These are phyloP conservation scores for Cyanoramphus novaezelandiae DNA, from an alignment of 2,113 vertebrate species.

Conservation along the genomic window DNA sequence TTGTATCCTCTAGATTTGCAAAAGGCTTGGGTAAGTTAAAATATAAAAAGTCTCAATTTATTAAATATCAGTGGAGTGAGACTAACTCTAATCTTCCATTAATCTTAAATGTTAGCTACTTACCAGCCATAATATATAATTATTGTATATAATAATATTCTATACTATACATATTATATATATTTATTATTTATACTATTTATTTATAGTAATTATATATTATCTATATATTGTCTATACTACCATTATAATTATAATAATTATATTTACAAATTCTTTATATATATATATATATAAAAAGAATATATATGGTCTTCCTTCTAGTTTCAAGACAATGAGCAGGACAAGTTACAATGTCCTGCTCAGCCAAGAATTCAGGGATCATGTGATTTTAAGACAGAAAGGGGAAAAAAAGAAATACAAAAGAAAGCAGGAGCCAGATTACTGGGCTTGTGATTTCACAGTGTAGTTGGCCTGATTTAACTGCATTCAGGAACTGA, in stretches of 20 bases:
- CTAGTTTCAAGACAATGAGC: background rate
- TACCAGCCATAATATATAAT: background rate
- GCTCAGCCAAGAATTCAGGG: background rate
- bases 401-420: background rate
- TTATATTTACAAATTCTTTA: background rate
- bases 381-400: background rate
- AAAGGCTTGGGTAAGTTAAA: background rate
- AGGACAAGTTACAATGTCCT: background rate
- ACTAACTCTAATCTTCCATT: background rate
- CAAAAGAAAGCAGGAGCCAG: background rate
- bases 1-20: background rate
- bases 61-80: background rate
- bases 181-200: too few relatives aligned
- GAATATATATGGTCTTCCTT: background rate
- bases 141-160: too few relatives aligned
- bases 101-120: background rate
- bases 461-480: background rate
- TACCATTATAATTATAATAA: too few relatives aligned
- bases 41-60: background rate
- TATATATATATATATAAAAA: background rate
- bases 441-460: background rate
- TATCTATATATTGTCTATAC: too few relatives aligned
- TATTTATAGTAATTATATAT: too few relatives aligned
- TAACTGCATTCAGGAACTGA: background rate
- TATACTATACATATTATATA: too few relatives aligned